Evolutionary conservation across 2,797 vertebrate species (phyloP).

Genomic region (Manis crassicaudata): DNA sequence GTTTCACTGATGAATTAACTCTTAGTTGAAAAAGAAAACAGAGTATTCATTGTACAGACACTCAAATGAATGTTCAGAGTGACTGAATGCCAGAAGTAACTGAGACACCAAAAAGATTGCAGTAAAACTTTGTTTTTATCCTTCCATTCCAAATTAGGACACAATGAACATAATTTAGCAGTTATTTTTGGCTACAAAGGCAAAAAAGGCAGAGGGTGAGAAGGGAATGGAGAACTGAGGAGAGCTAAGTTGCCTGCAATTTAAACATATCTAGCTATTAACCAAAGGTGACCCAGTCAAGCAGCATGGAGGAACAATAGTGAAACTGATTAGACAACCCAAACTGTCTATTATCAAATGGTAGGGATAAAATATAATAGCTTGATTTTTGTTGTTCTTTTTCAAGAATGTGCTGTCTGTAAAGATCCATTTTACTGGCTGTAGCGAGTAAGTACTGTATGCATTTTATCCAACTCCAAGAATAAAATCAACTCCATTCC

Average conservation of each 20-base stretch:
- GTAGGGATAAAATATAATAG: slow-evolving; percentile 33
- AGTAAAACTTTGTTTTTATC: slow-evolving; percentile 44
- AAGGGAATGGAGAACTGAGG: too few species aligned
- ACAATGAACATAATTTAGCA: slow-evolving; percentile 45
- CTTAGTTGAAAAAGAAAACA: slow-evolving; percentile 41
- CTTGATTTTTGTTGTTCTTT: slow-evolving; percentile 47
- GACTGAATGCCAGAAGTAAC: background rate
- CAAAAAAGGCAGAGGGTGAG: background rate
- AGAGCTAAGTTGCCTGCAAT: background rate
- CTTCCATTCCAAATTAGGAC: slow-evolving; percentile 54
- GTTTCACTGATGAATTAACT: slow-evolving; percentile 51
- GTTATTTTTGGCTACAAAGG: slow-evolving; percentile 51
- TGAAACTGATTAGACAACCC: slow-evolving; percentile 50
- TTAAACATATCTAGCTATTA: slow-evolving; percentile 28
- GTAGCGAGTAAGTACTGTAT: slow-evolving; percentile 35
- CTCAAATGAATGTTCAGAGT: slow-evolving; percentile 36
- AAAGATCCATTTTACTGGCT: slow-evolving; percentile 33
- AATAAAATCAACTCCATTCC: slow-evolving; percentile 50
- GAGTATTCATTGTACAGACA: slow-evolving; percentile 7
- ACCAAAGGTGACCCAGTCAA: slow-evolving; percentile 34
- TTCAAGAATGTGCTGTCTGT: slow-evolving; percentile 29
- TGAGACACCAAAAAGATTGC: background rate
- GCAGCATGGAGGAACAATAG: background rate
- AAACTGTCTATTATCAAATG: slow-evolving; percentile 36
- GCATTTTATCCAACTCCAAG: slow-evolving; percentile 29